These are phyloP conservation scores for Tauraco erythrolophus DNA, from an alignment of 2,113 vertebrate genomes.

Conservation along the genomic window DNA sequence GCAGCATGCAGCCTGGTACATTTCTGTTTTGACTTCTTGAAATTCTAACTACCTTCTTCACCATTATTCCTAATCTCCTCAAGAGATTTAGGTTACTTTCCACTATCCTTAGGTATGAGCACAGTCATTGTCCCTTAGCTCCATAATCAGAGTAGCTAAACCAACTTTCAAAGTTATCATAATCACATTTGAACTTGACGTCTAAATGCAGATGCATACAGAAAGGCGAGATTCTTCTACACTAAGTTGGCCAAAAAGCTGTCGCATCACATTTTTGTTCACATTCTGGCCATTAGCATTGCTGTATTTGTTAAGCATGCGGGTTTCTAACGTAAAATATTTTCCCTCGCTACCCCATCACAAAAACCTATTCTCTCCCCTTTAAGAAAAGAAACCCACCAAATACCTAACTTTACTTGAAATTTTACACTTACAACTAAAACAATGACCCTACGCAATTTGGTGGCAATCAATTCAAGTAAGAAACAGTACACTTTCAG, in stretches of 20 bases:
- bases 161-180: not conserved
- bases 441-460: not conserved
- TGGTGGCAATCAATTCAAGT: not conserved
- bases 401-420: not conserved
- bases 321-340: not conserved
- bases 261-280: not conserved
- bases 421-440: not conserved
- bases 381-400: not conserved
- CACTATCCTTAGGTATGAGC: not conserved
- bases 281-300: not conserved
- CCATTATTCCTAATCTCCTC: not conserved
- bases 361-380: not conserved
- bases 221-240: not conserved
- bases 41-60: not conserved
- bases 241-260: not conserved
- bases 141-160: not conserved
- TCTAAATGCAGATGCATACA: not conserved
- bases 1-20: not conserved
- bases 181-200: not conserved
- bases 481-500: not conserved
- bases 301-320: not conserved
- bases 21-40: not conserved
- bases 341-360: not conserved
- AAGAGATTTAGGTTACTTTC: not conserved
- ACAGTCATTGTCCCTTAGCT: not conserved